These are phyloP conservation scores for Scalopus aquaticus DNA, from an alignment of 2,113 vertebrate species.

Conservation along the genomic window DNA sequence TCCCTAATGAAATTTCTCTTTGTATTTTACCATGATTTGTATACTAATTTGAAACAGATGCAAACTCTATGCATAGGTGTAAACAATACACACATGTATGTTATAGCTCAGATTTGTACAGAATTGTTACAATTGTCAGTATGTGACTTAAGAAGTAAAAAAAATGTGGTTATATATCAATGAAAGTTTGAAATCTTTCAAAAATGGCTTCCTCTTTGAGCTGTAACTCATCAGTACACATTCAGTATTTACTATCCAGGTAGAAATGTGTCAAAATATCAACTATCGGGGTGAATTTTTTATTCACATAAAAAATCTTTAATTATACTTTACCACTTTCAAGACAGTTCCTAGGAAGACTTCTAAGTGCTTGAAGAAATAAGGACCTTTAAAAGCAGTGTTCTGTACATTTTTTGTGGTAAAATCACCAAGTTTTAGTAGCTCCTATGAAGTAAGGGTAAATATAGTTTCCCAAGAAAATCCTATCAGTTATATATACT, in stretches of 20 bases:
- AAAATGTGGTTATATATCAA: not conserved
- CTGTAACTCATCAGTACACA: not conserved
- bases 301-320: slow-evolving; percentile 23
- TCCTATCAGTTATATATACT: not conserved
- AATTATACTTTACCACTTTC: not conserved
- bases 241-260: not conserved
- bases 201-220: not conserved
- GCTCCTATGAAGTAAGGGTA: not conserved
- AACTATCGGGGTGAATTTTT: not conserved
- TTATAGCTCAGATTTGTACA: not conserved
- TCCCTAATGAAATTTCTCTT: not conserved
- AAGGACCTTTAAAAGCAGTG: not conserved
- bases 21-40: not conserved
- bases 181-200: slow-evolving; percentile 3
- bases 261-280: not conserved
- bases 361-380: not conserved
- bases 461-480: not conserved
- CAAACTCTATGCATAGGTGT: not conserved
- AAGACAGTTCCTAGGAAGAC: slow-evolving; percentile 15
- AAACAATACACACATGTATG: not conserved
- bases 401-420: not conserved
- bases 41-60: not conserved
- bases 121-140: not conserved
- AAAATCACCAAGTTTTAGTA: slow-evolving; percentile 2
- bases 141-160: not conserved